These are phyloP conservation scores for Acrocephalus kingi DNA, from an alignment of 2,113 vertebrate genomes.

Conservation along the genomic window DNA sequence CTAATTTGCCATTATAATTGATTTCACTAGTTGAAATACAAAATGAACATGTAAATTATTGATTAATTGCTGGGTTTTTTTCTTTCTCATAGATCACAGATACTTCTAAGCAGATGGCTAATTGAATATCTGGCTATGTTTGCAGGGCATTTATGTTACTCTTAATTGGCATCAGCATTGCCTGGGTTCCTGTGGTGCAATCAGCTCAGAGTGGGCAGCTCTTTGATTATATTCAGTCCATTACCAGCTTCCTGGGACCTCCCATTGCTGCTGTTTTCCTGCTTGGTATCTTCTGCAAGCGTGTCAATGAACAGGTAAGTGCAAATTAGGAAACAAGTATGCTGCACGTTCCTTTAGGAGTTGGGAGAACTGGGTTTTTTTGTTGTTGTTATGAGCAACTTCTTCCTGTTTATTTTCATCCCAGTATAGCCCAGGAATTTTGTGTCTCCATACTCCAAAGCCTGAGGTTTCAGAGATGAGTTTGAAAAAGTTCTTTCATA, in stretches of 20 bases:
- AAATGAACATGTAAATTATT: constrained; percentile 1
- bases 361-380: not conserved
- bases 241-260: constrained; percentile 92
- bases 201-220: constrained; percentile 89
- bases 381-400: not conserved
- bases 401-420: not conserved
- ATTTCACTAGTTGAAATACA: constrained; percentile 1
- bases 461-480: not conserved
- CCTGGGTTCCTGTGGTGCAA: constrained; percentile 96
- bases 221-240: constrained; percentile 93
- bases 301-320: constrained; percentile 87
- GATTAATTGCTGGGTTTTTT: not conserved
- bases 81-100: constrained; percentile 5
- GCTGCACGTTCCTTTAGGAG: not conserved
- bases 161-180: constrained; percentile 91
- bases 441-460: not conserved
- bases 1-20: not conserved
- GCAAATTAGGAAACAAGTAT: not conserved
- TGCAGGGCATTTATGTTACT: constrained; percentile 87
- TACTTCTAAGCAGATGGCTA: not conserved
- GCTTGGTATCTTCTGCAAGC: constrained; percentile 90
- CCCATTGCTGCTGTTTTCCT: constrained; percentile 91
- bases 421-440: not conserved
- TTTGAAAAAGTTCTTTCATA: not conserved
- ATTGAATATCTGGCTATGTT: constrained; percentile 39